A percentile compares a stretch with the other conserved stretches of the same genome.
These are phyloP conservation scores for Brachyistius frenatus DNA, from an alignment of 2,113 vertebrate species.

Conservation along the genomic window DNA sequence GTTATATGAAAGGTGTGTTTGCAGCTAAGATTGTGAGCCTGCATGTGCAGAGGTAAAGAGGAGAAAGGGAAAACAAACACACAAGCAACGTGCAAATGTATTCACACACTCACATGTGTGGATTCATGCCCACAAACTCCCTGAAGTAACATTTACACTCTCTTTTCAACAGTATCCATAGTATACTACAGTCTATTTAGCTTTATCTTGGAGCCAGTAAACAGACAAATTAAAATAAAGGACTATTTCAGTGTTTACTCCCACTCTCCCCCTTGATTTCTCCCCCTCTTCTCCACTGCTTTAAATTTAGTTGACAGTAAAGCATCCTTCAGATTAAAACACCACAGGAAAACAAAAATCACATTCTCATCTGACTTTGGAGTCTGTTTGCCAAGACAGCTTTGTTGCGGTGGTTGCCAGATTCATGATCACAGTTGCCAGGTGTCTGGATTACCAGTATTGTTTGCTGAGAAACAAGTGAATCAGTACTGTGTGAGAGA, in stretches of 20 bases:
- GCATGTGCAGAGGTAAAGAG: conserved; percentile 5
- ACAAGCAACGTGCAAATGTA: conserved; percentile 30
- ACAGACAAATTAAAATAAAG: conserved; percentile 74
- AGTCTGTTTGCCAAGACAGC: conserved; percentile 29
- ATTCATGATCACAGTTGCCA: conserved; percentile 46
- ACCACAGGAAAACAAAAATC: neutral
- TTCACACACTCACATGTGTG: conserved; percentile 21
- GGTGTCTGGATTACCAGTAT: conserved; percentile 58
- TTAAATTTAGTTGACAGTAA: conserved; percentile 33
- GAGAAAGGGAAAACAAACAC: conserved; percentile 12
- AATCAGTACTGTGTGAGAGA: conserved; percentile 14
- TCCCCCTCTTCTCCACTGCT: conserved; percentile 12
- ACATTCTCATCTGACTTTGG: conserved; percentile 30
- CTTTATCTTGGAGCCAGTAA: conserved; percentile 59
- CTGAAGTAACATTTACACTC: conserved; percentile 49
- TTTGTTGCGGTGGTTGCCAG: conserved; percentile 47
- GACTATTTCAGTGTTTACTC: conserved; percentile 48
- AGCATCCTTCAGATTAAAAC: conserved; percentile 23
- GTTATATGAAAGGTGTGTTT: neutral
- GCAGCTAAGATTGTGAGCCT: neutral
- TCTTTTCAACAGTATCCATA: conserved; percentile 60
- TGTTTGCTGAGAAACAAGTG: conserved; percentile 47
- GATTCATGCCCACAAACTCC: conserved; percentile 25
- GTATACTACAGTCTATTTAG: conserved; percentile 64
- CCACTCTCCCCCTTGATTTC: conserved; percentile 11